Conservation (phyloP, 2,113 vertebrate species). For the Caranx melampygus region DNA sequence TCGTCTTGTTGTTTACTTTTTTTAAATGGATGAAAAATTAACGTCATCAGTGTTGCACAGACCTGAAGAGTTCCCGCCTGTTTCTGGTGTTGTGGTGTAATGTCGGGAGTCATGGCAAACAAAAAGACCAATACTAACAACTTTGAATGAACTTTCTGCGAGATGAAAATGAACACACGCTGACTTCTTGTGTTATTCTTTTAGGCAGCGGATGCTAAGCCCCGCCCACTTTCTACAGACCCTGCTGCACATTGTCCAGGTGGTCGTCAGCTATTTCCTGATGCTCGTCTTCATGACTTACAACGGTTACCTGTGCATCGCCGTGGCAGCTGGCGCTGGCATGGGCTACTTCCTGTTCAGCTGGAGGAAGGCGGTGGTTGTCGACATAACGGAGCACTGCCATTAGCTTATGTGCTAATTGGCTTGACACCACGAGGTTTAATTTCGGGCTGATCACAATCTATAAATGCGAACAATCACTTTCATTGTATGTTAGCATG, state of each 20-base stretch:
- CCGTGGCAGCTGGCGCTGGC: conserved; percentile 91
- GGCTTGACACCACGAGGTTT: background rate
- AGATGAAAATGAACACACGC: background rate
- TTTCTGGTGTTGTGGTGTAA: background rate
- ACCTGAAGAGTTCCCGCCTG: background rate
- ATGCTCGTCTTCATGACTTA: conserved; percentile 99
- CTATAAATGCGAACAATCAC: conserved; percentile 3
- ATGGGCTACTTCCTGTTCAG: conserved; percentile 98
- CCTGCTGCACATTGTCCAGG: conserved; percentile 92
- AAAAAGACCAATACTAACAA: no score
- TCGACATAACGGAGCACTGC: conserved; percentile 99
- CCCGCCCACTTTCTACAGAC: conserved; percentile 94
- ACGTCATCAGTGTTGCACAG: background rate
- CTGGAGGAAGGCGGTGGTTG: conserved; percentile 97
- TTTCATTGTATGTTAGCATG: background rate
- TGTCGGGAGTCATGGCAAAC: background rate
- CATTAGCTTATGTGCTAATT: conserved; percentile 81
- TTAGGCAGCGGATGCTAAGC: conserved; percentile 96
- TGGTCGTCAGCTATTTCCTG: conserved; percentile 96
- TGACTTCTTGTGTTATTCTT: background rate
- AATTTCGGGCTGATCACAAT: conserved; percentile 38
- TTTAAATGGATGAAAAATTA: no score
- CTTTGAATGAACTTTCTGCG: background rate
- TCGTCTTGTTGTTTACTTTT: no score
- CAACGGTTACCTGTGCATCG: conserved; percentile 97